Evolutionary conservation across 1,140 invertebrate genomes (phyloP), one percentile per base, ranked within the genome.

Genomic region (Drosophila repletoides): DNA sequence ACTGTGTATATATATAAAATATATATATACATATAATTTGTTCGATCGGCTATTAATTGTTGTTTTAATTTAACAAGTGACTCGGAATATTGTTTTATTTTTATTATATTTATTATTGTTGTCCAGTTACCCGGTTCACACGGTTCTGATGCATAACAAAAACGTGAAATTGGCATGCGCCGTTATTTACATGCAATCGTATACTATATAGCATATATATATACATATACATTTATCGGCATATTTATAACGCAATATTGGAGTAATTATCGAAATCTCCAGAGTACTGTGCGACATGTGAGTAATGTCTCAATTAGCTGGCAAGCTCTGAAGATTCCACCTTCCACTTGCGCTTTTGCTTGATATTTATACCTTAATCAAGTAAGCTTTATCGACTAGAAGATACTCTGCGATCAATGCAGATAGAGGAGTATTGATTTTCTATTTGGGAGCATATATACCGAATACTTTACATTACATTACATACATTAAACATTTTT

Each of bases 291-390:
- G 6, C 2, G 29, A 19, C 33, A 49, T 49, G 46, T 34, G 19
- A 34, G 26, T 17, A 15, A 38, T 45, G 28, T 2, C 40, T 34
- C 19, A 36, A 58, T 58, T 58, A 58, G 40, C 53, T 58, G 40
- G 0, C 3, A 45, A 21, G 53, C 45, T 38, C 17, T 22, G 34
- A 24, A 53, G 33, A 7, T 52, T 26, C 2, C 48, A 52, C 21
- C 15, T 38, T 36, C 10, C 10, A 34, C 29, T 49, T 49, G 22
- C 7, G 9, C 34, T 17, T 52, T n/a, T 52, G n/a, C n/a, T 36
- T 38, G 12, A 26, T 3, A 46, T 15, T 15, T 14, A 14, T 2
- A 1, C 10, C 4, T 7, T 17, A 6, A 10, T n/a, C n/a, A n/a
- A n/a, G n/a, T n/a, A 31, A 17, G 7, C 1, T 7, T 19, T 46